phyloP scores from a whole-genome alignment of 2,797 vertebrate species.

The Neostethus bicornis region DNA sequence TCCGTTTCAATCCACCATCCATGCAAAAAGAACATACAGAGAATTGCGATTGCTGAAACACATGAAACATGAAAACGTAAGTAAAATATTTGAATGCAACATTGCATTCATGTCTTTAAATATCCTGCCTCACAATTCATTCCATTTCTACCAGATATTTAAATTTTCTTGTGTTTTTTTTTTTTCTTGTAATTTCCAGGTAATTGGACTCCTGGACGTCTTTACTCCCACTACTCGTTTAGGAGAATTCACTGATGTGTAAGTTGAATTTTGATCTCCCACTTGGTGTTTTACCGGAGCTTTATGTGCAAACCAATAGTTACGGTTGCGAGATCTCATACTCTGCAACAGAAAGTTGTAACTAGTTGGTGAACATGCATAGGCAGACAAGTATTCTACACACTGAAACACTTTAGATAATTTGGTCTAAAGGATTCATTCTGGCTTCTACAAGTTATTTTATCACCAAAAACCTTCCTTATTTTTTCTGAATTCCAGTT shows the following conservation, averaged over 20 bases:
- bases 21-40: constrained; percentile 96
- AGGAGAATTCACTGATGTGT: constrained; percentile 97
- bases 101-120: not conserved
- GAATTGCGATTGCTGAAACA: constrained; percentile 95
- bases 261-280: constrained; percentile 69
- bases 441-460: constrained; percentile 30
- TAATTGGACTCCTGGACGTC: constrained; percentile 95
- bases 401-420: constrained; percentile 39
- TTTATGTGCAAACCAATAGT: constrained; percentile 4
- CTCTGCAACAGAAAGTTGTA: constrained; percentile 28
- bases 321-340: constrained; percentile 27
- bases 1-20: constrained; percentile 98
- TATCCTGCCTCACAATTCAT: not conserved
- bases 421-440: constrained; percentile 34
- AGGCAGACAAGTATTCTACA: constrained; percentile 51
- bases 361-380: constrained; percentile 65
- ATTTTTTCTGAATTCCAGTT: constrained; percentile 28
- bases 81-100: constrained; percentile 49
- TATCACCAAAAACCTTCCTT: constrained; percentile 39
- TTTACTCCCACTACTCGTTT: constrained; percentile 91
- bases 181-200: constrained; percentile 80
- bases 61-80: constrained; percentile 99
- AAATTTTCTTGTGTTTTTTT: constrained; percentile 3
- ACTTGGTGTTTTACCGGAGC: constrained; percentile 14
- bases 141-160: not conserved